Base-by-base conservation (phyloP, 2,113 vertebrate genomes). In the Atrichornis clamosus region DNA sequence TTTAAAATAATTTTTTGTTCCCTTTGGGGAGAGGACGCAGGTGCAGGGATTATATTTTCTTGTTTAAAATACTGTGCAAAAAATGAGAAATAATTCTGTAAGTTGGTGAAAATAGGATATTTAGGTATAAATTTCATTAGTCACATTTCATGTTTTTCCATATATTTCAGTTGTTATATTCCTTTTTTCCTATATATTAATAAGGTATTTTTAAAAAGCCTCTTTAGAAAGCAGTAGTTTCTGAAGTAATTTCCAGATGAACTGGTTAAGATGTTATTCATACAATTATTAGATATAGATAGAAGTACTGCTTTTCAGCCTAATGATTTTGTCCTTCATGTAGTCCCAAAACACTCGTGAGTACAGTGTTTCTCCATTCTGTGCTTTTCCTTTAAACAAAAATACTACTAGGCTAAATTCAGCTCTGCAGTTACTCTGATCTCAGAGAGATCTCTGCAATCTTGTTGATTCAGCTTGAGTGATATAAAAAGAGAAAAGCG, bases 361-460 rank as follows among this genome's bases (percentile, higher is more conserved):
- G 59, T 79, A 69, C 74, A 63, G n/a, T 4, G 1, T 87, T 95
- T 93, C 59, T 86, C 22, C 20, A 9, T 80, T 87, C 50, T 50
- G 22, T 13, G 19, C 47, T 95, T 81, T 62, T 89, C n/a, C 59
- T 87, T 95, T 62, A 77, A 70, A 87, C 12, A 80, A 83, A 91
- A 96, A 83, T 88, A 80, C 11, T 46, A 63, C 22, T 47, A 55
- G 79, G 55, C 87, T 91, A 85, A 94, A 90, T 94, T 94, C 91
- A 91, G 75, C 78, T 65, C 89, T 91, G 77, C 58, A 79, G 65
- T 89, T 89, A 80, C 73, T 94, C 62, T 89, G 56, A 79, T 91
- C 63, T 91, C 55, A 59, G 67, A 47, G 35, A 28, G 64, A 68
- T 70, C 47, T 87, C 80, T 92, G 64, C 60, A 86, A 60, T 97